Evolutionary conservation across 2,797 vertebrate species (phyloP).

Genomic region (Telmatherina bonti): DNA sequence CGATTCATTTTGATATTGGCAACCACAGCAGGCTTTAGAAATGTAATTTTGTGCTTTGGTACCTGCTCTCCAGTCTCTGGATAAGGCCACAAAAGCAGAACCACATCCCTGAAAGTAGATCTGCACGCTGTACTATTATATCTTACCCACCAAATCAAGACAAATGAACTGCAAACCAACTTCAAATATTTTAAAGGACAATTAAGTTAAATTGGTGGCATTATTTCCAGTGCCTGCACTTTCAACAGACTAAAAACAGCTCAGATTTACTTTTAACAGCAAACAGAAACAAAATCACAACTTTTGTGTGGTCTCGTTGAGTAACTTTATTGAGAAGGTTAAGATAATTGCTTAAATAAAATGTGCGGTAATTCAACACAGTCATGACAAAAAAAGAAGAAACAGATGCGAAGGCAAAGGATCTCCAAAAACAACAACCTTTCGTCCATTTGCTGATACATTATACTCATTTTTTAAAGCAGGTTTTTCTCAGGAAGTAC

Average conservation of each 20-base stretch:
- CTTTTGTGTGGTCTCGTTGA: constrained; percentile 72
- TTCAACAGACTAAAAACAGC: constrained; percentile 65
- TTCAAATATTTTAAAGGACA: constrained; percentile 61
- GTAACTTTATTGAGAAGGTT: constrained; percentile 75
- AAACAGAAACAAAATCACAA: constrained; percentile 54
- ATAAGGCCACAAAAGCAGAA: constrained; percentile 40
- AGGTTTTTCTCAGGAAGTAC: neutral
- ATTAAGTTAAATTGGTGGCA: constrained; percentile 64
- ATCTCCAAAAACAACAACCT: constrained; percentile 3
- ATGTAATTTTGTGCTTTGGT: constrained; percentile 27
- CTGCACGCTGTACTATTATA: constrained; percentile 51
- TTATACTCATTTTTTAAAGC: neutral
- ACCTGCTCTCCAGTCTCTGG: constrained; percentile 40
- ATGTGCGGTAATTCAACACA: constrained; percentile 60
- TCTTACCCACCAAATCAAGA: constrained; percentile 64
- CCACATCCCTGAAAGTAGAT: constrained; percentile 27
- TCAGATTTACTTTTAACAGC: constrained; percentile 62
- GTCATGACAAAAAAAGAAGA: constrained; percentile 29
- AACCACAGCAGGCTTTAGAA: constrained; percentile 34
- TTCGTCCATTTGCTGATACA: constrained; percentile 17
- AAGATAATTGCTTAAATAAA: constrained; percentile 71
- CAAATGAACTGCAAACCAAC: constrained; percentile 65
- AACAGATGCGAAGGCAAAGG: constrained; percentile 55
- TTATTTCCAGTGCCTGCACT: constrained; percentile 65
- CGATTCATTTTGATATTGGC: too few relatives aligned